phyloP scores from a whole-genome alignment of 1,140 invertebrate species.

The Eubasilissa regina region DNA sequence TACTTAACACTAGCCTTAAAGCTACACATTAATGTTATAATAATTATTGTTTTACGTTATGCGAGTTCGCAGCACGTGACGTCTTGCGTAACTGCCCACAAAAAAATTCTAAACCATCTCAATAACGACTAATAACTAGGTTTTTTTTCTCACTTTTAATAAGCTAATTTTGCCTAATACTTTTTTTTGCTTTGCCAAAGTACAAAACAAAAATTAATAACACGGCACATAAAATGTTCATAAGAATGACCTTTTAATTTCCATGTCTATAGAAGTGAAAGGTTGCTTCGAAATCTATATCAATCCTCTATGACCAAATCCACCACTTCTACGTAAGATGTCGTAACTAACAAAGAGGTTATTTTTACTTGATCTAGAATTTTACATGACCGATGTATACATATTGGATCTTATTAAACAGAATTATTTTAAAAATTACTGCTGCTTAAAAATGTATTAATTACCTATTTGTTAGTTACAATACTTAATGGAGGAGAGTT shows the following conservation, averaged over 20 bases:
- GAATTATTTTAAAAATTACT: too few species aligned
- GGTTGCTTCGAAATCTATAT: too few species aligned
- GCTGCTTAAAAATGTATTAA: too few species aligned
- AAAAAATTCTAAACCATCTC: too few species aligned
- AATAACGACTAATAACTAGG: background rate
- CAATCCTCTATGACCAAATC: too few species aligned
- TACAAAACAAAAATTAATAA: background rate
- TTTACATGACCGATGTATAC: too few species aligned
- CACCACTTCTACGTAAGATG: too few species aligned
- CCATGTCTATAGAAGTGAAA: background rate
- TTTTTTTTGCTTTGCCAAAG: background rate
- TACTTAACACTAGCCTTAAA: conserved; percentile 5
- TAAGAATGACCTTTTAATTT: background rate
- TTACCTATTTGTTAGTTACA: too few species aligned
- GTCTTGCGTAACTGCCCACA: background rate
- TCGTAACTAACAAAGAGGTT: too few species aligned
- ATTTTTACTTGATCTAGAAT: too few species aligned
- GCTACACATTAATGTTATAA: conserved; percentile 8
- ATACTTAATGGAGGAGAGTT: too few species aligned
- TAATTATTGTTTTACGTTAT: conserved; percentile 32
- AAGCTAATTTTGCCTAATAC: background rate
- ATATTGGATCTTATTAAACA: too few species aligned
- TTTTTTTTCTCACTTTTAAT: background rate
- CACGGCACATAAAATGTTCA: background rate
- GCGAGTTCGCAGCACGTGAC: background rate